These are phyloP conservation scores for Poecilia latipinna DNA, from an alignment of 2,113 vertebrate genomes.

Conservation along the genomic window DNA sequence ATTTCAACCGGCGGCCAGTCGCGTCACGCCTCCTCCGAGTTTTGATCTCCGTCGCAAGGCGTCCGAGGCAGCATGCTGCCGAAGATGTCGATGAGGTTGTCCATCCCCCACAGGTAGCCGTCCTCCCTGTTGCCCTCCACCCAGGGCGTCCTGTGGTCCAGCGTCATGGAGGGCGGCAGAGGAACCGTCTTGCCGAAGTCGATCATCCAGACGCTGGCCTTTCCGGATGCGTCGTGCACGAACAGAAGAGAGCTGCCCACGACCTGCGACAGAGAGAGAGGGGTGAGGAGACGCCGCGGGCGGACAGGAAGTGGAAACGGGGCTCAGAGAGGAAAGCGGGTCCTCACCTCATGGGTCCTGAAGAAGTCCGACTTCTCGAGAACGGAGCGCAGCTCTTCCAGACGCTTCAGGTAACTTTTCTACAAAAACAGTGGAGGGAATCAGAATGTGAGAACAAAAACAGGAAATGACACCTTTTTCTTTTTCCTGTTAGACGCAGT, in stretches of 20 bases:
- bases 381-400: slow-evolving; percentile 81
- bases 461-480: not conserved
- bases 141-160: slow-evolving; percentile 90
- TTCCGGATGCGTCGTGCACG: slow-evolving; percentile 85
- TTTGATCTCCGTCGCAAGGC: slow-evolving; percentile 32
- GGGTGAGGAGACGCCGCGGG: not conserved
- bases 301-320: not conserved
- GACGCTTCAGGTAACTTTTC: slow-evolving; percentile 82
- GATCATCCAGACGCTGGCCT: slow-evolving; percentile 92
- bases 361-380: slow-evolving; percentile 88
- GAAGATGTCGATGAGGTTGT: slow-evolving; percentile 87
- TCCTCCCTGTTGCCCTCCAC: slow-evolving; percentile 90
- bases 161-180: slow-evolving; percentile 74
- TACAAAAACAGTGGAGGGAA: slow-evolving; percentile 43
- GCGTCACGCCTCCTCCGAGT: not conserved
- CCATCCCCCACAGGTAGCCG: slow-evolving; percentile 91
- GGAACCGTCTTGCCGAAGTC: slow-evolving; percentile 91
- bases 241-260: slow-evolving; percentile 92
- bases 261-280: slow-evolving; percentile 75
- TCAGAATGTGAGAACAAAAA: not conserved
- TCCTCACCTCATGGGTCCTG: slow-evolving; percentile 85
- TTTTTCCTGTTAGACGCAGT: not conserved
- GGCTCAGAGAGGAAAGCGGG: not conserved
- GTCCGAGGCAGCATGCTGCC: slow-evolving; percentile 69
- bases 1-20: not conserved